A percentile compares a stretch with the other conserved stretches of the same genome.
phyloP scores from a whole-genome alignment of 2,888 invertebrate genomes.

The Mystacides longicornis region DNA sequence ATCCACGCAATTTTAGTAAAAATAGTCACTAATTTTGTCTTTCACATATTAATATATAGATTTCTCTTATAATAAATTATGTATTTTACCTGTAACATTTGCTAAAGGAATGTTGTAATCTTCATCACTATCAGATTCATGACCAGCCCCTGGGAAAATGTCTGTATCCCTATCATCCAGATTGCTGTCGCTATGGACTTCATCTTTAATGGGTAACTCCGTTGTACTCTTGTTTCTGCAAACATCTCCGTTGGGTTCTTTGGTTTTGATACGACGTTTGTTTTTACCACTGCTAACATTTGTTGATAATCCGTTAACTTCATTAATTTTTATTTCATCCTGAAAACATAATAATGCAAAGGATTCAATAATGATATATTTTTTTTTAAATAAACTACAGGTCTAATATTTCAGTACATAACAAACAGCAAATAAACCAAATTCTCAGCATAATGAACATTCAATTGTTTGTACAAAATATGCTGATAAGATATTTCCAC shows the following conservation, averaged over 20 bases:
- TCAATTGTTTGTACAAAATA: too few species aligned
- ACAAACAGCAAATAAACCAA: too few species aligned
- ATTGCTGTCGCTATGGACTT: not conserved
- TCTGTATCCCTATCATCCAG: constrained; percentile 4
- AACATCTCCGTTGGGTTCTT: not conserved
- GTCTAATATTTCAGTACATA: too few species aligned
- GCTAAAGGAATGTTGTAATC: constrained; percentile 24
- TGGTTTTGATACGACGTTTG: not conserved
- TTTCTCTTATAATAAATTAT: too few species aligned
- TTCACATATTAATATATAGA: too few species aligned
- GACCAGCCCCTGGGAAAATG: not conserved
- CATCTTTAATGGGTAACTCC: not conserved
- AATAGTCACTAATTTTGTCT: too few species aligned
- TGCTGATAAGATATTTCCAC: too few species aligned
- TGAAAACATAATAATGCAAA: too few species aligned
- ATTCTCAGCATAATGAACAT: too few species aligned
- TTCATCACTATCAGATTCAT: constrained; percentile 19
- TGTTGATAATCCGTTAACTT: not conserved
- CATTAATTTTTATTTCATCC: constrained; percentile 13
- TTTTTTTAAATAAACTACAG: too few species aligned
- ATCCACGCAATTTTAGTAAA: too few species aligned
- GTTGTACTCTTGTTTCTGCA: not conserved
- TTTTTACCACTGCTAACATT: not conserved
- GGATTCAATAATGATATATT: too few species aligned
- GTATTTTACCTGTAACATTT: constrained; percentile 22